Base-by-base conservation (phyloP, 2,888 invertebrate genomes). In the Orthosia cruda region DNA sequence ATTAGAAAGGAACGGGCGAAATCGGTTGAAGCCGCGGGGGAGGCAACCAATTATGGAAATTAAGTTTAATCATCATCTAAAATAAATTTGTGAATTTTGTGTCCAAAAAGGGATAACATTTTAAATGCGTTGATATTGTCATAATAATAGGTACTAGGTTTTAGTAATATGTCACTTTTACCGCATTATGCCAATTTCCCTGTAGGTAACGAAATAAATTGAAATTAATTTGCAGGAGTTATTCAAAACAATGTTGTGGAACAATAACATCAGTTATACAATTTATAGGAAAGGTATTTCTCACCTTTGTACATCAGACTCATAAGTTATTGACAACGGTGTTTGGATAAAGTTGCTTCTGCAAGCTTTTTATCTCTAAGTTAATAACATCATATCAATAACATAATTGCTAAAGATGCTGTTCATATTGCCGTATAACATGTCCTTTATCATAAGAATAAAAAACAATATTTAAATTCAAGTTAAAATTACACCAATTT, bases 21-120 rank as follows among this genome's bases (percentile, higher is more conserved):
- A 59, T 40, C 52, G 0, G n/a, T n/a, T 0, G 16, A 69, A 52
- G 40, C 55, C 58, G 59, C 59, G 20, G 50, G 23, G 50, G 55
- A 63, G 64, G 61, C 49, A 20, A 13, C 23, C 45, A 16, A 62
- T 69, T 62, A 65, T 65, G 20, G 11, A 72, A 32, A 69, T 58
- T 61, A 45, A 55, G 9, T 61, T 66, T 12, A 52, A 63, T 68
- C 16, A 58, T 59, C 20, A 20, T 12, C 15, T 1, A 68, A 65
- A 57, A 49, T 32, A 32, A 13, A n/a, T 59, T 1, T n/a, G 40
- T 55, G 40, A 80, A 23, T 55, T 52, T 55, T 55, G n/a, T 55
- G 3, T 23, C 9, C 47, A 57, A 65, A 65, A 0, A 12, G 16
- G 7, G 5, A 57, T 52, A 54, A 5, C 3, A 55, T 13, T 20